Base-by-base conservation (phyloP, 2,888 invertebrate species). In the Euclidia mi region DNA sequence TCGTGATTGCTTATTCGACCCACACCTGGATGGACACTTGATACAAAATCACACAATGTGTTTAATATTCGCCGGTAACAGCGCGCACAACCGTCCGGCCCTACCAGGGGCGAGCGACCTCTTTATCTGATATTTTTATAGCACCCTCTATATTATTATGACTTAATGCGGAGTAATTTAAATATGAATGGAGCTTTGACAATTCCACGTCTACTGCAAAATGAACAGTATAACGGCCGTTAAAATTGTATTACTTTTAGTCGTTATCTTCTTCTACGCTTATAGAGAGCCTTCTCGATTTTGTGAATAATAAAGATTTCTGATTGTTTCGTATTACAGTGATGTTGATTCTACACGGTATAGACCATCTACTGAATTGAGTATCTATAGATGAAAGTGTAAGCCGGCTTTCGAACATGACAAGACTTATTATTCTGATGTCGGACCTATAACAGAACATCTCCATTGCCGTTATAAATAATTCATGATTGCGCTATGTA, bases 51-150 rank as follows among this genome's bases (percentile, higher is more conserved):
- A 59, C 44, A 79, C 78, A 75, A 87, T 84, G 84, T 88, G 87
- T 76, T 88, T 85, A 87, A 89, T 88, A 87, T 87, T 84, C 77
- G 73, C 59, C 71, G 78, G 70, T 84, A 84, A 85, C 85, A 88
- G 77, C 71, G 72, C 73, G 63, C 71, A 72, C 74, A 72, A 52
- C 66, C 71, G 71, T 74, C 78, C 71, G 65, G 78, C 78, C 70
- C 67, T 52, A 51, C 14, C 56, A 43, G 29, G 60, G 45, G 55
- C 72, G 72, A 42, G 52, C 20, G 45, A 35, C 49, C 68, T 76
- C 88, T 91, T 90, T 88, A 87, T 89, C 89, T 90, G 90, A 92
- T 92, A 91, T 91, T 92, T 92, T 93, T 92, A 91, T 90, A 83
- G 89, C 87, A 84, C 74, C 85, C 35, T 31, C 47, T 56, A 88